Evolutionary conservation across 53 echinoderm and acorn worm species (phyloP).

Genomic region (Crossaster papposus): DNA sequence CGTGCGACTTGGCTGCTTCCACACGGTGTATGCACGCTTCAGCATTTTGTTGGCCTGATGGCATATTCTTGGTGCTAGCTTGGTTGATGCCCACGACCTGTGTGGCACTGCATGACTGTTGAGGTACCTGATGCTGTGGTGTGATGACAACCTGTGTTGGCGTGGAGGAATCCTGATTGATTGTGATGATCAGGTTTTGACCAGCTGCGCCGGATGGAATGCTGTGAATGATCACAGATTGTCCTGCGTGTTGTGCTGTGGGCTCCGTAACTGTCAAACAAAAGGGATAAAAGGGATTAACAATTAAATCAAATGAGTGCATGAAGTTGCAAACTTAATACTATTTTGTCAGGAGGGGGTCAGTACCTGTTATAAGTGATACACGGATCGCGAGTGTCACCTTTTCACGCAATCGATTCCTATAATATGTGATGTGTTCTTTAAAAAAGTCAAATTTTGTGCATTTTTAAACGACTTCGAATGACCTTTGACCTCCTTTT

Average conservation of each 20-base stretch:
- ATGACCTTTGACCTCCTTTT: too few relatives aligned
- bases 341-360: too few relatives aligned
- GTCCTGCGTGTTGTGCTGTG: constrained; percentile 17
- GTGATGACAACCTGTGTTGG: constrained; percentile 32
- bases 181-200: constrained; percentile 34
- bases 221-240: constrained; percentile 48
- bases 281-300: background rate
- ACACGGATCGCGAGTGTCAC: too few relatives aligned
- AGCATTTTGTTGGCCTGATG: background rate
- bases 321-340: background rate
- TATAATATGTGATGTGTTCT: too few relatives aligned
- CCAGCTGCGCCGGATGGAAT: constrained; percentile 31
- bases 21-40: constrained; percentile 4
- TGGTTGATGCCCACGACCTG: background rate
- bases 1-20: background rate
- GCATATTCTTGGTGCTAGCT: background rate
- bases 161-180: constrained; percentile 17
- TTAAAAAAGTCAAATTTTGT: too few relatives aligned
- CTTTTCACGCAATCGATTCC: too few relatives aligned
- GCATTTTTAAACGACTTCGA: too few relatives aligned
- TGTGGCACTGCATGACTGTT: background rate
- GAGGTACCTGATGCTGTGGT: constrained; percentile 30
- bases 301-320: background rate
- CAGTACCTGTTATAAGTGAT: too few relatives aligned
- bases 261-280: background rate